phyloP scores from a whole-genome alignment of 1,140 invertebrate species.

The Goniozus legneri region DNA sequence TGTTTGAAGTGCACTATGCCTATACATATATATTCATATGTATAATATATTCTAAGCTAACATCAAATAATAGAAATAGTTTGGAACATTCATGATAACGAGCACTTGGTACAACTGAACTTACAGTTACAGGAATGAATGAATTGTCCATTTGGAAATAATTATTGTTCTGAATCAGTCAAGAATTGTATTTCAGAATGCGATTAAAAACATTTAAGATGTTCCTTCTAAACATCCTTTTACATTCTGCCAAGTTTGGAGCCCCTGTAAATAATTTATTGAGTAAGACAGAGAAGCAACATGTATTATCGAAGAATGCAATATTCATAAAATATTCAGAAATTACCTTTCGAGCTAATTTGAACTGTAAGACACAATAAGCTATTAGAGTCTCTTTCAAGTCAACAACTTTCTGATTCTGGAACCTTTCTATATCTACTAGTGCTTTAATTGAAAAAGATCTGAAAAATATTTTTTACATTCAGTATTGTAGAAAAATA shows the following conservation, averaged over 20 bases:
- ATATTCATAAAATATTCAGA: constrained; percentile 3
- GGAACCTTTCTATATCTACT: constrained; percentile 73
- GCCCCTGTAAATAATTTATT: constrained; percentile 55
- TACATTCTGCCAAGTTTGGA: constrained; percentile 73
- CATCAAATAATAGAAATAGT: constrained; percentile 31
- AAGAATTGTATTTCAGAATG: constrained; percentile 6
- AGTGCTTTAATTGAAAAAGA: constrained; percentile 70
- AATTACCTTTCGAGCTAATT: constrained; percentile 74
- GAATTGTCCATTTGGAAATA: constrained; percentile 19
- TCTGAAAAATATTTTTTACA: constrained; percentile 54
- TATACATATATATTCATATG: constrained; percentile 12
- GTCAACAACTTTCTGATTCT: constrained; percentile 74
- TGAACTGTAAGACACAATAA: constrained; percentile 75
- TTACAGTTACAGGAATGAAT: constrained; percentile 34
- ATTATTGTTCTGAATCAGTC: constrained; percentile 27
- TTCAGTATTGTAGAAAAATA: constrained; percentile 13
- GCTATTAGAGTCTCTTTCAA: constrained; percentile 72
- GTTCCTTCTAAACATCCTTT: constrained; percentile 71
- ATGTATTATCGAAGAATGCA: constrained; percentile 9
- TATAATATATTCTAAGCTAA: constrained; percentile 12
- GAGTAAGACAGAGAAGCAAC: too few relatives aligned
- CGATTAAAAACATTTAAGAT: constrained; percentile 48
- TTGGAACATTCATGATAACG: constrained; percentile 30
- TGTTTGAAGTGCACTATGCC: too few relatives aligned
- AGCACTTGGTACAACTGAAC: constrained; percentile 23